Evolutionary conservation across 1,140 invertebrate genomes (phyloP).

Genomic region (Stegodyphus mimosarum): DNA sequence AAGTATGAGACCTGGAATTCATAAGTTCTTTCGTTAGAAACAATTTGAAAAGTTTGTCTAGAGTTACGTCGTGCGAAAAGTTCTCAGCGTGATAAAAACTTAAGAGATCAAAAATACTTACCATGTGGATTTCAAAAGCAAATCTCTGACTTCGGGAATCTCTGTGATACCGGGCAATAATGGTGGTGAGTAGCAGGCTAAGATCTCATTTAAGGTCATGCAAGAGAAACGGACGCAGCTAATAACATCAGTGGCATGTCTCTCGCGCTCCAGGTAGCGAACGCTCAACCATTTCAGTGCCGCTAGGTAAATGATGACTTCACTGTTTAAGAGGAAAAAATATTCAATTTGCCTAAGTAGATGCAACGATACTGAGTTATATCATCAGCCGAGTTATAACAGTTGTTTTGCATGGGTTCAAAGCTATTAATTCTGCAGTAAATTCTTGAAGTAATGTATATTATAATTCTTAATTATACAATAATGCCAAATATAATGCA

Average conservation of each 20-base stretch:
- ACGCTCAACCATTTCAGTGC: constrained; percentile 47
- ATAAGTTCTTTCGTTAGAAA: not conserved
- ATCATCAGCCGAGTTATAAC: no score
- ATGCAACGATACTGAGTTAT: no score
- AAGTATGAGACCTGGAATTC: no score
- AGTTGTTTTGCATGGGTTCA: no score
- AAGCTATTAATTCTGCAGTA: no score
- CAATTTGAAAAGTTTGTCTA: not conserved
- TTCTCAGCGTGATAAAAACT: no score
- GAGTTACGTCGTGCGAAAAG: not conserved
- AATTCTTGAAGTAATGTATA: no score
- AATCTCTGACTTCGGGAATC: not conserved
- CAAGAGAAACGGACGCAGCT: constrained; percentile 32
- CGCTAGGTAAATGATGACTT: constrained; percentile 39
- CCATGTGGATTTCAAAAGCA: constrained; percentile 47
- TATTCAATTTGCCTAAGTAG: not conserved
- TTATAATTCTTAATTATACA: no score
- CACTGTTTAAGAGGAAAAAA: constrained; percentile 5
- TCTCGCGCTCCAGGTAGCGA: constrained; percentile 30
- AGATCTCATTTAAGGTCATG: constrained; percentile 51
- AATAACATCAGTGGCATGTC: not conserved
- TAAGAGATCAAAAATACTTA: constrained; percentile 19
- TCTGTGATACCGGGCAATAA: constrained; percentile 29
- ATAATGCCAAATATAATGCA: no score
- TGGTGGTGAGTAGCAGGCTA: constrained; percentile 50